Base-by-base conservation (phyloP, 1,140 invertebrate species). In the Saccostrea cuccullata region DNA sequence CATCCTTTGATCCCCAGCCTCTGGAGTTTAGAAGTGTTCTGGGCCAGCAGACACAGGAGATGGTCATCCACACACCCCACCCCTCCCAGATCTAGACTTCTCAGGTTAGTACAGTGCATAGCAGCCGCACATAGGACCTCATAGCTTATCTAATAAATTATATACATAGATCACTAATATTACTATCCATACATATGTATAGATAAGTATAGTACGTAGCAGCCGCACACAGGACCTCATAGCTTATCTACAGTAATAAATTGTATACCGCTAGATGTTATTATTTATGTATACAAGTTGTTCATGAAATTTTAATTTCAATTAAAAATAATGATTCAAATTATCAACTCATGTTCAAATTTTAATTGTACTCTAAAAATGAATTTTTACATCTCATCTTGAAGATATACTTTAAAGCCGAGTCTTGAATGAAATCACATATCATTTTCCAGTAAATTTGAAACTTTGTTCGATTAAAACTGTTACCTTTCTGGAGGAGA, bases 1-100 rank as follows among this genome's bases (percentile, higher is more conserved):
- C 94, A 94, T 47, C 94, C 92, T 88, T 94, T 94, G 36, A 94
- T 90, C 64, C 91, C 87, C 17, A 94, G 64, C 20, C 92, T 86
- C 13, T 82, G 89, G 12, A 94, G 91, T 64, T 91, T 91, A 0
- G 89, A 90, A 86, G 93, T 94, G 83, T 93, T 90, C 73, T 91
- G 86, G 30, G 93, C 92, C 77, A 94, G 58, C 12, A 83, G 89
- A 36, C 86, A 77, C 20, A 94, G 60, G n/a, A 94, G 40, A 6
- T 92, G 89, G 90, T 94, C 92, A 36, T 89, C 91, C 1, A 94
- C 92, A 82, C 40, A 84, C 0, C 67, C 40, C 23, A 94, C 84
- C 20, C 94, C 94, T 12, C 92, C 91, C 26, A 94, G n/a, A 58
- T 94, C 92, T 36, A 94, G 84, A 20, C 89, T 89, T 55, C 92